Percentiles rank a stretch among this genome's conserved stretches.
phyloP scores from a whole-genome alignment of 2,888 invertebrate genomes.

The Leucophenga maculata region DNA sequence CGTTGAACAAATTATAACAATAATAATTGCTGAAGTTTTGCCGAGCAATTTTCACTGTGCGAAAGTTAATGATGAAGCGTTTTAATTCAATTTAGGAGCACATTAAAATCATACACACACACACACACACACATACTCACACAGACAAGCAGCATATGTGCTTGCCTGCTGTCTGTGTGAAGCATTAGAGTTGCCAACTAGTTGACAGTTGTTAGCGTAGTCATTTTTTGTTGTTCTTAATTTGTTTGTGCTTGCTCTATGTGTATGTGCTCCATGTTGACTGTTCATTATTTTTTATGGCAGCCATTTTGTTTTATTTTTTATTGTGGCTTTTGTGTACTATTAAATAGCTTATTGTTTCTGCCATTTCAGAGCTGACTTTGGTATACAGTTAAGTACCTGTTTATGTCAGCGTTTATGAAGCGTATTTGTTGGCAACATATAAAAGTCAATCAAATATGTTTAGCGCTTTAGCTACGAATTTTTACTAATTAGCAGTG shows the following conservation, averaged over 20 bases:
- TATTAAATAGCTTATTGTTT: background rate
- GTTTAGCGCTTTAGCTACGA: too few species aligned
- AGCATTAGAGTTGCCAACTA: constrained; percentile 17
- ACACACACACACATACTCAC: background rate
- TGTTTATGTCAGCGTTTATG: constrained; percentile 23
- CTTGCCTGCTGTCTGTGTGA: background rate
- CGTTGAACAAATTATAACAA: too few species aligned
- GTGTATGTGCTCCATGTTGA: constrained; percentile 4
- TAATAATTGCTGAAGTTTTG: too few species aligned
- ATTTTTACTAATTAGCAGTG: too few species aligned
- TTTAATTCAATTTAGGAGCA: constrained; percentile 13
- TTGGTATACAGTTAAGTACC: constrained; percentile 10
- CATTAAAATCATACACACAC: background rate
- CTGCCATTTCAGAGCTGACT: background rate
- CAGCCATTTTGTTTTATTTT: background rate
- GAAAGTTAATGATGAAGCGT: constrained; percentile 18
- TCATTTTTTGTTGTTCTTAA: background rate
- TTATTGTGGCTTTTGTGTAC: background rate
- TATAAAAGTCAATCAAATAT: background rate
- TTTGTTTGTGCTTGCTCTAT: constrained; percentile 8
- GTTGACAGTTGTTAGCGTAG: background rate
- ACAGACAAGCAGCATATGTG: background rate
- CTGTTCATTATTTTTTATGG: constrained; percentile 21
- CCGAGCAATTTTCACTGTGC: background rate
- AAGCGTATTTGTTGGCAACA: background rate